Base-by-base conservation (phyloP, 2,888 invertebrate species). In the Aspidapion aeneum region DNA sequence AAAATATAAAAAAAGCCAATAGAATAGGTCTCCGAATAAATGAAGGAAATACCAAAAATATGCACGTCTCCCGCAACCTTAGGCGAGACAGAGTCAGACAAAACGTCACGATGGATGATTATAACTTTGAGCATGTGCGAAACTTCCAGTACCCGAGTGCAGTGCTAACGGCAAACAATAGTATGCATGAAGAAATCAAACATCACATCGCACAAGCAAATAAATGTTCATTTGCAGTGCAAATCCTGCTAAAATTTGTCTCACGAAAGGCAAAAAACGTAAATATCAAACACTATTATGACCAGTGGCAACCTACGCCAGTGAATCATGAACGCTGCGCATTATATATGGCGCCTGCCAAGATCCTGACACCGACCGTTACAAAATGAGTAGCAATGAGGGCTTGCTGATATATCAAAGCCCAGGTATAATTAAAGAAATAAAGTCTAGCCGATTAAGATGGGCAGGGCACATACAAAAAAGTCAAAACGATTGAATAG, bases 51-150 rank as follows among this genome's bases (percentile, higher is more conserved):
- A n/a, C n/a, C n/a, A n/a, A n/a, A n/a, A n/a, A n/a, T n/a, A n/a
- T n/a, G n/a, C n/a, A n/a, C n/a, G n/a, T n/a, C n/a, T n/a, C n/a
- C n/a, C n/a, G n/a, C n/a, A n/a, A n/a, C n/a, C n/a, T n/a, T n/a
- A n/a, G n/a, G n/a, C n/a, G n/a, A n/a, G n/a, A n/a, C n/a, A n/a
- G n/a, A n/a, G n/a, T n/a, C n/a, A n/a, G n/a, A 35, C 61, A 60
- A 16, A 60, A 60, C 56, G 21, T 60, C 18, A 60, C 61, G 16
- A 60, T 60, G 61, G 56, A 22, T 18, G 49, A 57, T 18, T 60
- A 57, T 57, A 60, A 60, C 19, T 60, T 60, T 21, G 61, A 60
- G 54, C 18, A 21, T 18, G 61, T 35, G 2, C 55, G 1, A 56
- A 48, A 61, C 16, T 21, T 58, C 51, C 9, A 60, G 56, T 60